Evolutionary conservation across 1,140 invertebrate genomes (phyloP), one percentile per base, ranked within the genome.

Genomic region (Coelopa frigida): DNA sequence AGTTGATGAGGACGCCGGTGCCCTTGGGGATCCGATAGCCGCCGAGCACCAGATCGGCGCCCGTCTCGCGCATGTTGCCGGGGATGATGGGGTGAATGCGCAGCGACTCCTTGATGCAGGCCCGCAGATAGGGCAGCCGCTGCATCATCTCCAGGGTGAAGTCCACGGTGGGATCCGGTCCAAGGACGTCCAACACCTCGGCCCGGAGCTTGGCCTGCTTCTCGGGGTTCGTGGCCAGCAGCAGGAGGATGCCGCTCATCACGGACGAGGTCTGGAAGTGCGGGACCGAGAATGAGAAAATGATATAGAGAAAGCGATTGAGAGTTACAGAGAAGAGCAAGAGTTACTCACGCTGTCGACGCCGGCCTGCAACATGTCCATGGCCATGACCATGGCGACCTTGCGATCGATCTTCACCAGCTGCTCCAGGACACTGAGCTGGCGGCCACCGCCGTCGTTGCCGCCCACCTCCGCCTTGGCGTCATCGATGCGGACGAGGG

Each of bases 151-250:
- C 64, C 10, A 67, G 63, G 3, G 75, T 81, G 5, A 84, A 59
- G 3, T 66, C 58, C 7, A 70, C 64, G 49, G 68, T 51, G 53
- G 74, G 70, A 7, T 67, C 23, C 12, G 73, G 72, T n/a, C n/a
- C n/a, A 7, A 80, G 48, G 12, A 76, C 52, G 8, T 58, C 57
- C 8, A 58, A 50, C 1, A 86, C 61, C 71, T 89, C 85, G 51
- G 78, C 58, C 15, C 78, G 73, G 8, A 89, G 57, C 61, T 77
- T 81, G 1, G 79, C 71, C 57, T 88, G 85, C 38, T 77, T 77
- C 2, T 79, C 70, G 6, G 73, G 78, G 71, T 88, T 78, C 1
- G 74, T 75, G 0, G 85, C 81, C 17, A 92, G 60, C 11, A 32
- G 32, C 14, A 61, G 18, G 36, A 61, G 31, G 2, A 51, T 35